Percentiles rank a stretch among this genome's conserved stretches.
phyloP scores from a whole-genome alignment of 2,888 invertebrate genomes.

The Helleia helle region DNA sequence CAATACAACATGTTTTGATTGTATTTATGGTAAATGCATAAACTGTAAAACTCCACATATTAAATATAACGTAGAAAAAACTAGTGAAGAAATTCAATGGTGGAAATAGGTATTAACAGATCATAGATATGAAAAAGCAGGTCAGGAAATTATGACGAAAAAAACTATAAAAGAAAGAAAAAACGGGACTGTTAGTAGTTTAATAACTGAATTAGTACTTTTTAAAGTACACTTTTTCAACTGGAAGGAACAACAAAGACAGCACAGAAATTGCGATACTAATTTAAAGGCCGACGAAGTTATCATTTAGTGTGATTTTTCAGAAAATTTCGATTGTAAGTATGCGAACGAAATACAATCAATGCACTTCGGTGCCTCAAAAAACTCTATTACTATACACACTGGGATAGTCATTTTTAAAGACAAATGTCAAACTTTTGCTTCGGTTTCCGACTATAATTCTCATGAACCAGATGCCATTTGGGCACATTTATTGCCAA shows the following conservation, averaged over 20 bases:
- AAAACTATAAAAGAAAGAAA: background rate
- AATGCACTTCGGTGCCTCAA: too few species aligned
- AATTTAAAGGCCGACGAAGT: background rate
- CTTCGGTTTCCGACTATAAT: background rate
- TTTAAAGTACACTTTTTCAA: background rate
- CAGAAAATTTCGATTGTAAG: background rate
- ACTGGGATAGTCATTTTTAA: background rate
- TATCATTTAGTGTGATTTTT: background rate
- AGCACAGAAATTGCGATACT: background rate
- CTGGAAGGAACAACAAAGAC: background rate
- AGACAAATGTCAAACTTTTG: background rate
- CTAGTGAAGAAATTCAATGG: background rate
- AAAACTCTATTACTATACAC: background rate
- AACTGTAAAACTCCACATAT: conserved; percentile 6
- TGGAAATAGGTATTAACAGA: background rate
- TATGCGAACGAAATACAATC: too few species aligned
- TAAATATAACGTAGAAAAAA: background rate
- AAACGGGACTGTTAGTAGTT: background rate
- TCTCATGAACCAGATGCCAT: background rate
- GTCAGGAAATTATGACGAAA: background rate
- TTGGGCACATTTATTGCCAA: background rate
- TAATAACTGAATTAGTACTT: background rate
- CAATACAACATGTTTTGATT: conserved; percentile 1
- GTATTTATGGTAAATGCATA: conserved; percentile 6
- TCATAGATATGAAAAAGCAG: background rate